Percentiles rank a stretch among this genome's conserved stretches.
phyloP scores from a whole-genome alignment of 2,113 vertebrate genomes.

The Clupea harengus region DNA sequence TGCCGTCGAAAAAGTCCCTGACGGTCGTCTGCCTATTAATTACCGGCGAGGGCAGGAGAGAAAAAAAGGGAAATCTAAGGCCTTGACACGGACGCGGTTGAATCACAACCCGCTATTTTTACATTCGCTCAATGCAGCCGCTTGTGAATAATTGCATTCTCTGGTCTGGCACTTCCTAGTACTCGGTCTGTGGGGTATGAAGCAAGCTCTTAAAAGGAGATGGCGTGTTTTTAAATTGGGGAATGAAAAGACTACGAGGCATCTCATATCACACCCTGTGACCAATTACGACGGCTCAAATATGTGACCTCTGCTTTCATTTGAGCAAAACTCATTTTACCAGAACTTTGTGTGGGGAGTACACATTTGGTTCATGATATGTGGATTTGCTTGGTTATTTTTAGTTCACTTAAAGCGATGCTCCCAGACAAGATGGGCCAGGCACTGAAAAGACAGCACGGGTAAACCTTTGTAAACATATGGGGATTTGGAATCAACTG shows the following conservation, averaged over 20 bases:
- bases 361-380: neutral
- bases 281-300: neutral
- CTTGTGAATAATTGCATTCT: conserved; percentile 13
- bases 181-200: neutral
- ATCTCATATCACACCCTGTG: neutral
- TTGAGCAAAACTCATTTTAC: neutral
- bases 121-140: neutral
- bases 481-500: neutral
- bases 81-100: neutral
- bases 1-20: neutral
- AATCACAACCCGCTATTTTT: conserved; percentile 6
- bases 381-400: neutral
- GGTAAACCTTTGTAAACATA: neutral
- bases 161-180: neutral
- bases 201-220: neutral
- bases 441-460: neutral
- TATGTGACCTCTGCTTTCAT: neutral
- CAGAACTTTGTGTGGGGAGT: neutral
- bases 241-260: neutral
- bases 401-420: neutral
- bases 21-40: conserved; percentile 12
- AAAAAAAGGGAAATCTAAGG: neutral
- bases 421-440: neutral
- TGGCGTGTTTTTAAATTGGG: neutral
- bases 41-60: neutral